Evolutionary conservation across 1,140 invertebrate genomes (phyloP).

Genomic region (Harlomillsia oculata): DNA sequence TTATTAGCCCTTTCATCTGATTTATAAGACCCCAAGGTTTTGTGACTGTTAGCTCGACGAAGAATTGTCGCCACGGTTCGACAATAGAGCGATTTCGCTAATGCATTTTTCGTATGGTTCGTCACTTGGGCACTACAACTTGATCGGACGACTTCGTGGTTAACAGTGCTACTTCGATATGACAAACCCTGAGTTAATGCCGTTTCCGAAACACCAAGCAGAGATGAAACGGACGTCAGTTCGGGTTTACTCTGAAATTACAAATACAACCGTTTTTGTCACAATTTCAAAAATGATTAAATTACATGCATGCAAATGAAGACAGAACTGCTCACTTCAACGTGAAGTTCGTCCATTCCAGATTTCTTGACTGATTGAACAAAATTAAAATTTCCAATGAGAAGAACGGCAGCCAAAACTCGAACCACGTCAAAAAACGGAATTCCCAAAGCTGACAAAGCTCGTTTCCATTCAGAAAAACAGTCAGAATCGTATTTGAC

Average conservation of each 20-base stretch:
- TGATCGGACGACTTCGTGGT: conserved; percentile 72
- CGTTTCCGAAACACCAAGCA: conserved; percentile 67
- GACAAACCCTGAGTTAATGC: conserved; percentile 70
- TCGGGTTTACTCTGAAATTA: conserved; percentile 56
- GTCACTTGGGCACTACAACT: conserved; percentile 74
- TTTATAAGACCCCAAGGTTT: conserved; percentile 78
- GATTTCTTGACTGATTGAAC: conserved; percentile 53
- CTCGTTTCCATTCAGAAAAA: conserved; percentile 83
- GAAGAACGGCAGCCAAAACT: conserved; percentile 76
- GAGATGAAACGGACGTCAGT: conserved; percentile 67
- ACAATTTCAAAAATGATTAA: background rate
- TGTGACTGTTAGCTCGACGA: conserved; percentile 78
- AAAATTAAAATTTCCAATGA: conserved; percentile 85
- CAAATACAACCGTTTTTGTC: too few species aligned
- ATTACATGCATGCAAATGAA: background rate
- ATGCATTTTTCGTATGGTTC: conserved; percentile 72
- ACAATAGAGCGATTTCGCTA: conserved; percentile 87
- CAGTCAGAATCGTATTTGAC: conserved; percentile 56
- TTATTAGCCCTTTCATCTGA: conserved; percentile 86
- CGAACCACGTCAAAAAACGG: conserved; percentile 86
- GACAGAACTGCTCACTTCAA: conserved; percentile 47
- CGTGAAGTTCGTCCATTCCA: conserved; percentile 58
- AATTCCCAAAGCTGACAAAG: conserved; percentile 74
- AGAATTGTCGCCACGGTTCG: conserved; percentile 91
- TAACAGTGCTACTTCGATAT: conserved; percentile 68